Percentiles rank a stretch among this genome's conserved stretches.
Conservation (phyloP, 2,797 vertebrate genomes). For the Valencia hispanica region DNA sequence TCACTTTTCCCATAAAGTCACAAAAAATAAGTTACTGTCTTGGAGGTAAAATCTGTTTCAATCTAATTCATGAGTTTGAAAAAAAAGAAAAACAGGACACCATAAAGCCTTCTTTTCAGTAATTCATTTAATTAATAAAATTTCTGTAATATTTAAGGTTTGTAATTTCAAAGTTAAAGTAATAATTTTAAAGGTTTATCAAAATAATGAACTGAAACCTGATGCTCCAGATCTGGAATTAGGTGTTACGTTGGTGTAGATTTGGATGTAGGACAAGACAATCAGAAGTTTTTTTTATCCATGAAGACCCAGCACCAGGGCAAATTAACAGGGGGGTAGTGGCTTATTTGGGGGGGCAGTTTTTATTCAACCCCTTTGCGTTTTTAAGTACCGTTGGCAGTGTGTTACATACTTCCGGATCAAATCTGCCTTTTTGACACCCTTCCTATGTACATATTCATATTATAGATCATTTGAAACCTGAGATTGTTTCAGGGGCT, state of each 20-base stretch:
- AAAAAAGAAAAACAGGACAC: slow-evolving; percentile 14
- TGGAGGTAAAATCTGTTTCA: background rate
- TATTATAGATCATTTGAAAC: too few relatives aligned
- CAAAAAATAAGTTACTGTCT: background rate
- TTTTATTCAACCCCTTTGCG: too few relatives aligned
- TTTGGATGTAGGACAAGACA: too few relatives aligned
- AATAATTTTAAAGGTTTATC: background rate
- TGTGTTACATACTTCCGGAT: too few relatives aligned
- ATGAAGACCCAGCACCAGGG: too few relatives aligned
- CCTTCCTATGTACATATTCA: too few relatives aligned
- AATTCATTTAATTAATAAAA: background rate
- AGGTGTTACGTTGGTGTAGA: background rate
- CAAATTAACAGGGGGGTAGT: too few relatives aligned
- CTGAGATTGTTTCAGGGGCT: too few relatives aligned
- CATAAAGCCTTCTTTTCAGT: background rate
- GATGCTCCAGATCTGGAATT: background rate
- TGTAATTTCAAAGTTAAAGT: background rate
- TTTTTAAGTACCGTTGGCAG: too few relatives aligned
- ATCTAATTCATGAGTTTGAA: slow-evolving; percentile 24
- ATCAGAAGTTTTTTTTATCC: too few relatives aligned
- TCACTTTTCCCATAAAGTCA: background rate
- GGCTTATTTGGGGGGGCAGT: too few relatives aligned
- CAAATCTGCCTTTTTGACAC: too few relatives aligned
- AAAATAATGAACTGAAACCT: background rate
- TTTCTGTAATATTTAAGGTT: background rate